phyloP scores from a whole-genome alignment of 2,888 invertebrate genomes.

The Lysandra coridon region DNA sequence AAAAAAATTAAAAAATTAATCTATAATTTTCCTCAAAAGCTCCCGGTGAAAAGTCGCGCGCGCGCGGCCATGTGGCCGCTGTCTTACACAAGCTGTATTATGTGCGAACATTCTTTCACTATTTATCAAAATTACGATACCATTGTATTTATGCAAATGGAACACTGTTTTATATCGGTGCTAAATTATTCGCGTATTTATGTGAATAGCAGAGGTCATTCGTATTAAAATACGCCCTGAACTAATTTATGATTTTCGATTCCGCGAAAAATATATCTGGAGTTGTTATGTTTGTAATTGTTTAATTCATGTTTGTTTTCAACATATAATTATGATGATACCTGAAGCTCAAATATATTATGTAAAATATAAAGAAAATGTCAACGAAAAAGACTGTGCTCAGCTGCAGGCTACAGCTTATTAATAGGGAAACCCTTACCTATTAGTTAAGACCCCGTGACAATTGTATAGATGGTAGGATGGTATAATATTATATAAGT shows the following conservation, averaged over 20 bases:
- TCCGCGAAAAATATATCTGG: constrained; percentile 28
- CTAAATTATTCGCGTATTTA: constrained; percentile 41
- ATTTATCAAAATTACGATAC: constrained; percentile 47
- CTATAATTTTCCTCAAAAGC: background rate
- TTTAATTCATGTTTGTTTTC: background rate
- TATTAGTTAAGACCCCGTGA: background rate
- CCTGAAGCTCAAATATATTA: background rate
- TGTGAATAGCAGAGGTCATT: constrained; percentile 36
- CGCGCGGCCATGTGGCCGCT: constrained; percentile 23
- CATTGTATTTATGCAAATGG: constrained; percentile 44
- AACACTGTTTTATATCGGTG: constrained; percentile 43
- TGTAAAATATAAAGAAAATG: background rate
- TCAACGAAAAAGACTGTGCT: background rate
- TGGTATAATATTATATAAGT: too few species aligned
- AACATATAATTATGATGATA: background rate
- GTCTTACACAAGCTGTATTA: constrained; percentile 37
- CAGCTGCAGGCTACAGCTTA: too few species aligned
- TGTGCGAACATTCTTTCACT: constrained; percentile 45
- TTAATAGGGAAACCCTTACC: background rate
- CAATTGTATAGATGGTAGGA: background rate
- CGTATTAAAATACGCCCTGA: constrained; percentile 31
- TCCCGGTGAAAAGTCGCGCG: background rate
- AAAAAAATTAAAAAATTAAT: too few species aligned
- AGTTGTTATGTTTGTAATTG: background rate
- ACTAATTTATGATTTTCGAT: constrained; percentile 33